Percentiles rank a stretch among this genome's conserved stretches.
Evolutionary conservation across 2,113 vertebrate genomes (phyloP).

Genomic region (Atlantisia rogersi): DNA sequence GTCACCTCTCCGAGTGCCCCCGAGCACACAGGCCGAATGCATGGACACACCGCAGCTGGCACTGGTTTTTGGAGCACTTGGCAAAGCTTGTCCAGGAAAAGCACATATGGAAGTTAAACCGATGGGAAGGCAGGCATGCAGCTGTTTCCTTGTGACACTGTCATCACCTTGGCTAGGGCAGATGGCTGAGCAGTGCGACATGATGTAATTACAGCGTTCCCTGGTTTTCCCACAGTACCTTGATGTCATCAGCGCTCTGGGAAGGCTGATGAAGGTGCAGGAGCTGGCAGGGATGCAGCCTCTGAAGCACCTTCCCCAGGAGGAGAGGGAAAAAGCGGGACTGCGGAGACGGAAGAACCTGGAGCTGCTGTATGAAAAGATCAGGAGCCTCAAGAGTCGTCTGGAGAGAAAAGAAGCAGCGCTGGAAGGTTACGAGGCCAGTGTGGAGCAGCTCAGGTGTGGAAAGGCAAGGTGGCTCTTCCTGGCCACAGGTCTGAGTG

Average conservation of each 20-base stretch:
- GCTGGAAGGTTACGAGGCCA: conserved; percentile 62
- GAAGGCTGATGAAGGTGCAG: conserved; percentile 76
- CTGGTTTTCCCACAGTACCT: conserved; percentile 70
- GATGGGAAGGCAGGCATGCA: neutral
- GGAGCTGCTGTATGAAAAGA: conserved; percentile 67
- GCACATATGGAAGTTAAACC: rapidly evolving
- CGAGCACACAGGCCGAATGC: neutral
- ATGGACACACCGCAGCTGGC: neutral
- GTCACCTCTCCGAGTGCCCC: neutral
- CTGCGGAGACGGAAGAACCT: conserved; percentile 69
- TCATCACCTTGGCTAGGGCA: neutral
- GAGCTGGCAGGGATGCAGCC: conserved; percentile 75
- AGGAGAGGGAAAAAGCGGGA: conserved; percentile 61
- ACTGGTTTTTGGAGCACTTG: neutral
- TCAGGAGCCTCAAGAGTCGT: conserved; percentile 70
- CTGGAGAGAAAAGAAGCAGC: conserved; percentile 75
- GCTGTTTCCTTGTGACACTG: neutral
- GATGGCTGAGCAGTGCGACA: neutral
- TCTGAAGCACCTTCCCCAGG: conserved; percentile 71
- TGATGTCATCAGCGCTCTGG: conserved; percentile 71
- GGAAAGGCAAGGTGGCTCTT: neutral
- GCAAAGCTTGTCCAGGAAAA: neutral
- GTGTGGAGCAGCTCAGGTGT: conserved; percentile 77
- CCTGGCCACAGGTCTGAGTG: rapidly evolving
- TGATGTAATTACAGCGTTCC: neutral